Evolutionary conservation across 2,888 invertebrate genomes (phyloP), one percentile per base, ranked within the genome.

Genomic region (Gerosis bhagava): DNA sequence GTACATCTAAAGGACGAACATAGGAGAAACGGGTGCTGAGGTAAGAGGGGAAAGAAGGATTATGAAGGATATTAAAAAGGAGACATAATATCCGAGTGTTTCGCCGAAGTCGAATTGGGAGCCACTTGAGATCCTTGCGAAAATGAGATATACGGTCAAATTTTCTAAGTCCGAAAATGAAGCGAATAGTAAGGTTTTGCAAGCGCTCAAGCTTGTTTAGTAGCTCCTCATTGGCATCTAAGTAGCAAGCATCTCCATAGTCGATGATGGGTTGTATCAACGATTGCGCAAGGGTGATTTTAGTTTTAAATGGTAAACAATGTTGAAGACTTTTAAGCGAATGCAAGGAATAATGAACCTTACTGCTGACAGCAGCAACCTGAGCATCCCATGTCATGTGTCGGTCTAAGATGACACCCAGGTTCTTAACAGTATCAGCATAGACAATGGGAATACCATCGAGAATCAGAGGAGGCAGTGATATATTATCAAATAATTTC

Each of bases 161-260:
- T 13, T 48, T 48, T 4, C 16, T 10, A 3, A 48, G 2, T 19
- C 39, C 37, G 11, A 49, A 49, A 4, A 49, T 40, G 19, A 49
- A 49, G 0, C 44, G 29, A 8, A 49, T 34, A 10, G 16, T 34
- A 3, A 34, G 2, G n/a, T 50, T 49, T 28, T 36, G 31, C n/a
- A 41, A 31, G 8, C 41, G 41, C 8, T 50, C 41, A 16, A 50
- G 36, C 11, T 50, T 41, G 12, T 29, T 45, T 5, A 50, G 13
- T 1, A 41, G 24, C 28, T 31, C 29, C 22, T 50, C 36, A 10
- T 15, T 26, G 3, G 19, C 10, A 10, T 34, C 37, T 1, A 28
- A 22, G 15, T 31, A 37, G 13, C 37, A 43, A 5, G 8, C 5
- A 22, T 49, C 37, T 13, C 39, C 43, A 43, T 43, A 44, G 10